Base-by-base conservation (phyloP, 2,113 vertebrate species). In the Rhagologus leucostigma region DNA sequence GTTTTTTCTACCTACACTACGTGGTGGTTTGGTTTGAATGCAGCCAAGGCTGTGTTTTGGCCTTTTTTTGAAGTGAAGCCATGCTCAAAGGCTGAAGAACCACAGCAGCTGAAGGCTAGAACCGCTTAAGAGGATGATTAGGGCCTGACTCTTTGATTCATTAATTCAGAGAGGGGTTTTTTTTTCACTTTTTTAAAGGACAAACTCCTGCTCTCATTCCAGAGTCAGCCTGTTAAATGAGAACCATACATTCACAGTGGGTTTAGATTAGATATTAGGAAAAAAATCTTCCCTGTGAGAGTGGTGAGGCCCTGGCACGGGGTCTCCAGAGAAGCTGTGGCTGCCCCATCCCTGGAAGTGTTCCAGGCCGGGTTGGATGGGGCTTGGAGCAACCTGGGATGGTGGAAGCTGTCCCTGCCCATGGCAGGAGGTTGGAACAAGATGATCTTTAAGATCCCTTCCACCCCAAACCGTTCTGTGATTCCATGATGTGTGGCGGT, bases 341-440 rank as follows among this genome's bases (percentile, higher is more conserved):
- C 1, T 83, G 47, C 22, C 2, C 35, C 71, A 63, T 49, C 63
- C 35, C n/a, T 62, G 21, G 39, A 0, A 35, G 8, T 41, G 39
- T 35, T 1, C 55, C 1, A 27, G 32, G 18, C 21, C 8, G 69
- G 15, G 2, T 1, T 69, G 41, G 47, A 4, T 3, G 1, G 30
- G 1, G 17, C 30, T 55, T 47, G 39, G 70, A 89, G n/a, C 11
- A 68, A 1, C 24, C n/a, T 76, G 47, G 41, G 1, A 0, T 8
- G 13, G 14, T 60, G 41, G 6, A 27, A 47, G 4, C 7, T 35
- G 11, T 22, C 53, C 39, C 39, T 68, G 24, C 30, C 44, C 29
- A 16, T 23, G 24, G n/a, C n/a, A 75, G 16, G 29, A 3, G 5
- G 2, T 15, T 22, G 4, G 2, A 75, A 53, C 13, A 3, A 6